Evolutionary conservation across 1,140 invertebrate species (phyloP), one percentile per base, ranked within the genome.

Genomic region (Drosophila pruinosa): DNA sequence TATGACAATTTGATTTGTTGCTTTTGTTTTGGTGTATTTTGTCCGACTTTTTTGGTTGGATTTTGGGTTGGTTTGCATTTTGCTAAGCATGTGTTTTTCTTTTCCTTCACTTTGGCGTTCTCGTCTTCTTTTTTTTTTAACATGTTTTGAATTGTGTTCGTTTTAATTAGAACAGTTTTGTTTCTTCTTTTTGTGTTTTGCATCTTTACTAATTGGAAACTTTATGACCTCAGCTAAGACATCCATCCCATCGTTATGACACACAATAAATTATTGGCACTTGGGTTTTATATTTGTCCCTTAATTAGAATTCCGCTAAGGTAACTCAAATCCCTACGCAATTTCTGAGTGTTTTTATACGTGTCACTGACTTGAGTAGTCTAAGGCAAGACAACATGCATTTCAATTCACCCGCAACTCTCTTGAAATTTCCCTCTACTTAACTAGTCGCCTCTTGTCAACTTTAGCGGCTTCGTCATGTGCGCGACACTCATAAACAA

Each of bases 251-350:
- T 28, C n/a, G 4, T 28, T 12, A 14, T 31, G 43, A 24, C 43
- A 22, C 21, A 15, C 39, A 86, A 77, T 80, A 86, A 80, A 81
- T 88, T 88, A 78, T 86, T 65, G 28, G 26, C 39, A 28, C 41
- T 14, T 50, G 54, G 58, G 71, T 70, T 83, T 80, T 77, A 74
- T 74, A 50, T 85, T 69, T 73, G 72, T 67, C 73, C 64, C 69
- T 71, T 86, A 81, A 86, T 86, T 86, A 74, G 77, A 86, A 74
- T 88, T 75, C 80, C 74, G 62, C 67, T 53, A 75, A 34, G 38
- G 38, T 31, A 45, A 26, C 45, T 12, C 45, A 34, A 59, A 39
- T 41, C 52, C 41, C 45, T 48, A 14, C 26, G 59, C 50, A 28
- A n/a, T 2, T 7, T 17, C 21, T 54, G 54, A 61, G 64, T 52